Percentiles rank a stretch among this genome's conserved stretches.
These are phyloP conservation scores for Erithacus rubecula DNA, from an alignment of 2,797 vertebrate species.

Conservation along the genomic window DNA sequence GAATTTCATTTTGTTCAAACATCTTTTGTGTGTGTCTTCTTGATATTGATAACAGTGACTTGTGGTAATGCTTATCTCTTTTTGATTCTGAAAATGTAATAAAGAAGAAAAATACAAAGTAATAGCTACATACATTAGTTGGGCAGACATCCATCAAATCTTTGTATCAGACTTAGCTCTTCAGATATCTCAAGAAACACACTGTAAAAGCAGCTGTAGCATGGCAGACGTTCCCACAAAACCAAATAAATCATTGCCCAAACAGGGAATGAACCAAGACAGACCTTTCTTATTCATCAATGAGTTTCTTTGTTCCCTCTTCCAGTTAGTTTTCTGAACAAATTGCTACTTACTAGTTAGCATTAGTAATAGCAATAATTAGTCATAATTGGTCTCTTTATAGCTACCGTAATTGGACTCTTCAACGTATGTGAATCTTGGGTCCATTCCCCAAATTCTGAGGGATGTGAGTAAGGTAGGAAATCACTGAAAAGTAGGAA, in stretches of 20 bases:
- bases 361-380: background rate
- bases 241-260: background rate
- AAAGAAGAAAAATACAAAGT: slow-evolving; percentile 72
- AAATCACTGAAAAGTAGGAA: background rate
- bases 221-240: background rate
- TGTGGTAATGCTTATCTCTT: slow-evolving; percentile 73
- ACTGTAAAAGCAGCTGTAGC: background rate
- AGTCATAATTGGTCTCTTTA: background rate
- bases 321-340: slow-evolving; percentile 23
- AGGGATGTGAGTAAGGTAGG: background rate
- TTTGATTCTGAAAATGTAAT: slow-evolving; percentile 74
- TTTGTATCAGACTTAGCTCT: slow-evolving; percentile 29
- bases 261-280: background rate
- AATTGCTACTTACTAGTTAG: background rate
- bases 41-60: slow-evolving; percentile 75
- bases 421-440: background rate
- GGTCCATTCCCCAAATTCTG: background rate
- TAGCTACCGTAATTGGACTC: background rate
- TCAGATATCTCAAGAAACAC: slow-evolving; percentile 17
- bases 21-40: slow-evolving; percentile 65
- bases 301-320: slow-evolving; percentile 39
- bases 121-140: slow-evolving; percentile 52
- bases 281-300: background rate
- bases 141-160: slow-evolving; percentile 50
- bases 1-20: slow-evolving; percentile 77